A percentile compares a stretch with the other conserved stretches of the same genome.
These are phyloP conservation scores for Sinella curviseta DNA, from an alignment of 1,140 invertebrate genomes.

Conservation along the genomic window DNA sequence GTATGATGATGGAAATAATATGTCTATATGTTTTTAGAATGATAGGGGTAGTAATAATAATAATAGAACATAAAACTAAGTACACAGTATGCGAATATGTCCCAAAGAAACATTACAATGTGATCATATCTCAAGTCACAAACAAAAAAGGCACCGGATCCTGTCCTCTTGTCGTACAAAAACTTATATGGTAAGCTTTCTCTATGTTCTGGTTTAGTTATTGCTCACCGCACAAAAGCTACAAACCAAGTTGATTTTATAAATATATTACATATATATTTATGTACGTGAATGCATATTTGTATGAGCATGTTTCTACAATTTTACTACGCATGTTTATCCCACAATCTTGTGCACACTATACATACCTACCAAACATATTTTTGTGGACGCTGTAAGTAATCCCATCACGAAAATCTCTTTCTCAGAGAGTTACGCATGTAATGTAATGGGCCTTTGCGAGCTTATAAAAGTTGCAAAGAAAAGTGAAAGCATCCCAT, in stretches of 20 bases:
- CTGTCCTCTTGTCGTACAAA: too few relatives aligned
- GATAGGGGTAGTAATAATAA: neutral
- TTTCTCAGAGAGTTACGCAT: constrained; percentile 1
- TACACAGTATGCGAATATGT: neutral
- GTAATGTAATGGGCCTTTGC: constrained; percentile 11
- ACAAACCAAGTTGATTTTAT: too few relatives aligned
- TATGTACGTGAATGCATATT: neutral
- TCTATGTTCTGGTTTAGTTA: too few relatives aligned
- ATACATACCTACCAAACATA: too few relatives aligned
- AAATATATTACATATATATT: too few relatives aligned
- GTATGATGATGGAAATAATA: too few relatives aligned
- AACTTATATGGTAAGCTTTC: too few relatives aligned
- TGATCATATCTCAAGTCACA: neutral
- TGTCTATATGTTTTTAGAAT: too few relatives aligned
- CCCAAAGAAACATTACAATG: neutral
- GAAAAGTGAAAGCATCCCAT: constrained; percentile 3
- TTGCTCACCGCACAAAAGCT: too few relatives aligned
- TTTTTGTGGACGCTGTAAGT: neutral
- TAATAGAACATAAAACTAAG: neutral
- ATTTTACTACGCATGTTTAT: too few relatives aligned
- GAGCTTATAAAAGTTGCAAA: constrained; percentile 21
- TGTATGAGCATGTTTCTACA: too few relatives aligned
- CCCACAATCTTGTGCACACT: too few relatives aligned
- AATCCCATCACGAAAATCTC: constrained; percentile 19
- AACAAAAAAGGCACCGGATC: neutral